phyloP scores from a whole-genome alignment of 2,113 vertebrate genomes.

The Nothocercus julius region DNA sequence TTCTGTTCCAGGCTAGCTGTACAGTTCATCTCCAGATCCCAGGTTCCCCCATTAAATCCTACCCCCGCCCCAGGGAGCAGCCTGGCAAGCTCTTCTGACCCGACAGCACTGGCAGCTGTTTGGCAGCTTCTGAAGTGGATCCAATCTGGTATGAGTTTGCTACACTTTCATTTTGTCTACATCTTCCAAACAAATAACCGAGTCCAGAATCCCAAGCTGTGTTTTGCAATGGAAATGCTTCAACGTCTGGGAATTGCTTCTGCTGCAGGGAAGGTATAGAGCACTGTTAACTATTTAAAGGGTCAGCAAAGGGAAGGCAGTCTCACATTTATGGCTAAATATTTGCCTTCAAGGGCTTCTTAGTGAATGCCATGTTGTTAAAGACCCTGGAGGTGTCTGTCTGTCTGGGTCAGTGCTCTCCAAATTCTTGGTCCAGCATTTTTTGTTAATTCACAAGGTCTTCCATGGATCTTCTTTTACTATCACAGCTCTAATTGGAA shows the following conservation, averaged over 20 bases:
- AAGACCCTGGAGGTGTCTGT: neutral
- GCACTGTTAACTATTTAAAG: conserved; percentile 44
- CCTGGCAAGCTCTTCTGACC: conserved; percentile 70
- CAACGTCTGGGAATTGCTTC: conserved; percentile 67
- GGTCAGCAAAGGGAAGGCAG: conserved; percentile 11
- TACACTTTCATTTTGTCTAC: conserved; percentile 73
- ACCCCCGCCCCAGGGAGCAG: conserved; percentile 56
- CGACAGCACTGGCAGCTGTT: conserved; percentile 72
- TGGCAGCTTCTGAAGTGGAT: conserved; percentile 74
- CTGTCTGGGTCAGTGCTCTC: neutral
- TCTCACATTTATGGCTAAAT: neutral
- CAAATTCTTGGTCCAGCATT: neutral
- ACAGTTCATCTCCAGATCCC: conserved; percentile 47
- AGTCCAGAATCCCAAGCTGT: conserved; percentile 74
- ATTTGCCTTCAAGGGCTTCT: neutral
- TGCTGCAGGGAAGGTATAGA: conserved; percentile 50
- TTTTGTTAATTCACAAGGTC: conserved; percentile 14
- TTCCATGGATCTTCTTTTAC: conserved; percentile 40
- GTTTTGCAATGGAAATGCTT: conserved; percentile 73
- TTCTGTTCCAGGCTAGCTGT: conserved; percentile 46
- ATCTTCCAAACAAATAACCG: conserved; percentile 66
- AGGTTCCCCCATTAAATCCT: conserved; percentile 60
- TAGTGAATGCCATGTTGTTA: neutral
- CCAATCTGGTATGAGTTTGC: conserved; percentile 77
- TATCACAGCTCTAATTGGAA: conserved; percentile 30